Evolutionary conservation across 2,113 vertebrate genomes (phyloP).

Genomic region (Uria lomvia): DNA sequence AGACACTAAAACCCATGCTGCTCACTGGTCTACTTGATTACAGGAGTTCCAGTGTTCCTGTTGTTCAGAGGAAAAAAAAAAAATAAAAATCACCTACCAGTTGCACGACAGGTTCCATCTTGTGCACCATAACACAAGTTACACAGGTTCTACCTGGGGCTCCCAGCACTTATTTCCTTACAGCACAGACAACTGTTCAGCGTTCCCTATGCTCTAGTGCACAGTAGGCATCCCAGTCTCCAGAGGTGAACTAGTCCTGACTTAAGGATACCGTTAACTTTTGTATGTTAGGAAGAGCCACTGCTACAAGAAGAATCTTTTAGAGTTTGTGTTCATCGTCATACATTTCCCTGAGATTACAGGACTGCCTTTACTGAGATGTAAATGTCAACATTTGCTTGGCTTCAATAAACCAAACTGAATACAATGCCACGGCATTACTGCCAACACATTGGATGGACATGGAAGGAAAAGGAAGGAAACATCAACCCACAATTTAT

Average conservation of each 20-base stretch:
- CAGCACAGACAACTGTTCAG: neutral
- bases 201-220: fast-evolving
- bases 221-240: neutral
- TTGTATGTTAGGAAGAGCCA: neutral
- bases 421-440: neutral
- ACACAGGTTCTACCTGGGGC: neutral
- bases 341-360: neutral
- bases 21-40: neutral
- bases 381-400: neutral
- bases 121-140: too few species aligned
- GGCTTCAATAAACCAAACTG: neutral
- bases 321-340: neutral
- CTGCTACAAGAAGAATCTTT: neutral
- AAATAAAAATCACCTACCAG: neutral
- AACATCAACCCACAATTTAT: neutral
- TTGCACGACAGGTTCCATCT: neutral
- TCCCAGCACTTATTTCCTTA: neutral
- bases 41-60: neutral
- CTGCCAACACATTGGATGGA: fast-evolving
- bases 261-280: fast-evolving
- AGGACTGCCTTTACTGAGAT: neutral
- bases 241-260: neutral
- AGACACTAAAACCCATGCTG: neutral
- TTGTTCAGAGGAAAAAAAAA: neutral
- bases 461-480: neutral